Evolutionary conservation across 92 coral and sea anemone species (phyloP).

Genomic region (Palythoa heliodiscus): DNA sequence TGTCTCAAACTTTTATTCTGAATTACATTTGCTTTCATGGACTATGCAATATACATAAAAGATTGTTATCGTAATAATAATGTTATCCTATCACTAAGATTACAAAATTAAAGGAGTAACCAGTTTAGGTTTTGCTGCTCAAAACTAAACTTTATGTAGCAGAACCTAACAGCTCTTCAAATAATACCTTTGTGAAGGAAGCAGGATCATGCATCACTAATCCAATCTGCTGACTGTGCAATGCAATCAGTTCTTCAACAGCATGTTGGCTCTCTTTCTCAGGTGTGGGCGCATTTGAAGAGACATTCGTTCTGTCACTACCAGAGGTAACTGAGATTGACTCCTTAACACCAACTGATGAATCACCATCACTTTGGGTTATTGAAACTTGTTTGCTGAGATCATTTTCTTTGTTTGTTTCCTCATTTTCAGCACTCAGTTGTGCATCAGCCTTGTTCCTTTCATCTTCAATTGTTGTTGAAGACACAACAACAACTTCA

Average conservation of each 20-base stretch:
- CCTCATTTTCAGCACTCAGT: background rate
- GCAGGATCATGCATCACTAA: constrained; percentile 28
- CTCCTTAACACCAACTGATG: background rate
- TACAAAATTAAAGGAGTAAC: too few species aligned
- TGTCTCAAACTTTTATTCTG: too few species aligned
- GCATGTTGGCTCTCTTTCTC: constrained; percentile 1
- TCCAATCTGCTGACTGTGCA: constrained; percentile 26
- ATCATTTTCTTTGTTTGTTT: background rate
- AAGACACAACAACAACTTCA: constrained; percentile 14
- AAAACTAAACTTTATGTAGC: too few species aligned
- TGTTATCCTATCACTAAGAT: too few species aligned
- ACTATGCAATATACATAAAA: too few species aligned
- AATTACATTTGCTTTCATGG: too few species aligned
- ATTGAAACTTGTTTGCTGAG: background rate
- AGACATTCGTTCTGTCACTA: background rate
- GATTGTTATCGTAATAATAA: too few species aligned
- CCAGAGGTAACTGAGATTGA: background rate
- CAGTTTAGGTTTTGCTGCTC: too few species aligned
- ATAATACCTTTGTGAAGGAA: constrained; percentile 8
- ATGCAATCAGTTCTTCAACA: constrained; percentile 12
- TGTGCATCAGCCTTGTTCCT: background rate
- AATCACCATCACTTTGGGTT: background rate
- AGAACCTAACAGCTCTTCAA: too few species aligned
- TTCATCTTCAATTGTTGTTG: constrained; percentile 14
- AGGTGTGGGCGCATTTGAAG: background rate